These are phyloP conservation scores for Sebastes hubbsi DNA, from an alignment of 2,797 vertebrate genomes.

Conservation along the genomic window DNA sequence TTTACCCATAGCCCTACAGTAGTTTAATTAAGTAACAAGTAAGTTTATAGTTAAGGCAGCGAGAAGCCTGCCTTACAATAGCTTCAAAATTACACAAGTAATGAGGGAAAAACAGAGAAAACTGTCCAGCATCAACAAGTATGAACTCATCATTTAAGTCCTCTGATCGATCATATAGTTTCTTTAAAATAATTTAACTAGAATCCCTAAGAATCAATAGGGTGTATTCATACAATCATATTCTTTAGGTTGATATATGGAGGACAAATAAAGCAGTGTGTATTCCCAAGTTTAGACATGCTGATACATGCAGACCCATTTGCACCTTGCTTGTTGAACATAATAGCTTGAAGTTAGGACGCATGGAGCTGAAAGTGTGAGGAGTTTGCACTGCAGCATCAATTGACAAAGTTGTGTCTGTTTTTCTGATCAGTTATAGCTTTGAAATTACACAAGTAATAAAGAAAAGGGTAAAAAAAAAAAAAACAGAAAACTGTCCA, in stretches of 20 bases:
- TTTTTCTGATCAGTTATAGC: not conserved
- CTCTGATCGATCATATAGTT: not conserved
- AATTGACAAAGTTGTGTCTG: not conserved
- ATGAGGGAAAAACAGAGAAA: not conserved
- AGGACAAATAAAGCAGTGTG: not conserved
- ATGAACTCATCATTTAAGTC: not conserved
- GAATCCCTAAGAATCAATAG: not conserved
- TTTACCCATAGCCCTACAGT: fast-evolving
- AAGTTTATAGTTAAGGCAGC: too few relatives aligned
- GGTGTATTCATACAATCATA: not conserved
- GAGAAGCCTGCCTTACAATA: too few relatives aligned
- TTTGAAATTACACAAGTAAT: not conserved
- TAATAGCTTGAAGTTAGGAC: not conserved
- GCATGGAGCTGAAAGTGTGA: not conserved
- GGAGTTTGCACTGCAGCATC: not conserved
- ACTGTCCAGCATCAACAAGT: not conserved
- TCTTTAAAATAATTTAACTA: not conserved
- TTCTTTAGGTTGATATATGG: not conserved
- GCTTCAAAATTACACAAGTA: not conserved
- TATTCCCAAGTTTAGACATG: not conserved
- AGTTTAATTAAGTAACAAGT: too few relatives aligned
- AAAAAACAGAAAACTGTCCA: not conserved
- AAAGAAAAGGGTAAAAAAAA: not conserved
- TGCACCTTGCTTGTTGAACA: not conserved
- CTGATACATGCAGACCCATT: slow-evolving; percentile 8